Base-by-base conservation (phyloP, 2,888 invertebrate species). In the Saturnia pavonia region DNA sequence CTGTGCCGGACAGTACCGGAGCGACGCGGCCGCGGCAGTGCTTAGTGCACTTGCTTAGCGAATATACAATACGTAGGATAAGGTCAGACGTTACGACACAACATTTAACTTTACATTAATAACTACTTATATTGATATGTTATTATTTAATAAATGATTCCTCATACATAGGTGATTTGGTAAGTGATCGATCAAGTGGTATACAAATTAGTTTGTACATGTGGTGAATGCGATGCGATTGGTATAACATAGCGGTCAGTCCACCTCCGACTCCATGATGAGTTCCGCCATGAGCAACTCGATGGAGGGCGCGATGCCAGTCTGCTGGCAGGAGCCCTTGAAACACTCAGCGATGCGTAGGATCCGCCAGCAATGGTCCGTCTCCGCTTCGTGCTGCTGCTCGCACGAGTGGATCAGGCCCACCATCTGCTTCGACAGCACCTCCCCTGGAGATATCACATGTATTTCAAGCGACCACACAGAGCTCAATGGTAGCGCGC, bases 341-440 rank as follows among this genome's bases (percentile, higher is more conserved):
- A 91, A 91, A 85, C 91, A 91, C 83, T 91, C 90, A 11, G 91
- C 88, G 51, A 88, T 76, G 78, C 82, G 87, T 74, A 91, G 86
- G 78, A 91, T 88, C 51, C 91, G 86, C 90, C 87, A 87, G 83
- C 91, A 91, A 83, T 90, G 87, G 80, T 91, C 91, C 2, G 74
- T 74, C 74, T 86, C 83, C 2, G 74, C 73, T 73, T 91, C 89
- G 77, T 80, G 78, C 77, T 81, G 74, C 75, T 82, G 75, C 83
- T 91, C 91, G 77, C 91, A 91, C 14, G 43, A 51, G 82, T 91
- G 90, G 78, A 91, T 88, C 43, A 90, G 73, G 7, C 76, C 72
- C 70, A 91, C 84, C 90, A 91, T 90, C 75, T 84, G 80, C 60
- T 79, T 75, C 12, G 91, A 82, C 27, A 91, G 76, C 74, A 82